Evolutionary conservation across 2,797 vertebrate genomes (phyloP).

Genomic region (Aulostomus chinensis): DNA sequence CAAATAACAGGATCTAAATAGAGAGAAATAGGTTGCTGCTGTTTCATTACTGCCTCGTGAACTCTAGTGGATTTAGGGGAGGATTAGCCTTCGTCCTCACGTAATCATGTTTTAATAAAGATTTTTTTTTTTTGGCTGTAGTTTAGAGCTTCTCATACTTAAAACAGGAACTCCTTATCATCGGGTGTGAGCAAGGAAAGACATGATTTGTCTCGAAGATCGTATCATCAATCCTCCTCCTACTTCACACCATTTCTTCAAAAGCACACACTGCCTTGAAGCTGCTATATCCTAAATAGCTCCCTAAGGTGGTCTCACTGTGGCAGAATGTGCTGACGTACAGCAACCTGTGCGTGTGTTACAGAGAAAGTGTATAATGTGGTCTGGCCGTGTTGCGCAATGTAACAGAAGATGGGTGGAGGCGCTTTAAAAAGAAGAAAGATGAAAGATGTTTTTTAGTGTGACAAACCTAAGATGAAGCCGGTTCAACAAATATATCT

Average conservation of each 20-base stretch:
- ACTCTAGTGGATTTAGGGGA: conserved; percentile 40
- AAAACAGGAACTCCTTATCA: neutral
- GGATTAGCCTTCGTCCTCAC: conserved; percentile 43
- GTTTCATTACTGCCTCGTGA: conserved; percentile 54
- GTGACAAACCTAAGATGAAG: too few species aligned
- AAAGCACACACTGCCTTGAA: conserved; percentile 8
- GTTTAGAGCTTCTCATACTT: conserved; percentile 24
- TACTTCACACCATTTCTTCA: conserved; percentile 2
- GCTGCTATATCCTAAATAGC: conserved; percentile 13
- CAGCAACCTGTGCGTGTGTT: conserved; percentile 25
- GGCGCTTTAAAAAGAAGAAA: too few species aligned
- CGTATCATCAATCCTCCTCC: conserved; percentile 13
- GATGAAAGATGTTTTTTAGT: too few species aligned
- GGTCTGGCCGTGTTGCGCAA: too few species aligned
- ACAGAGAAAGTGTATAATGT: conserved; percentile 16
- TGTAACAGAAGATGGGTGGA: too few species aligned
- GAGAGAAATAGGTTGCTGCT: conserved; percentile 51
- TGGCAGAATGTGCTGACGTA: conserved; percentile 48
- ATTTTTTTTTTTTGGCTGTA: conserved; percentile 33
- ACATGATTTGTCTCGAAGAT: neutral
- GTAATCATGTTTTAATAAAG: conserved; percentile 59
- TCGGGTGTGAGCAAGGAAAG: neutral
- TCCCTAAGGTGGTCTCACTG: conserved; percentile 29
- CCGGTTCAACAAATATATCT: neutral
- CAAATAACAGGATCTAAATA: conserved; percentile 63